Conservation (phyloP, 2,113 vertebrate species). For the Peromyscus maniculatus region DNA sequence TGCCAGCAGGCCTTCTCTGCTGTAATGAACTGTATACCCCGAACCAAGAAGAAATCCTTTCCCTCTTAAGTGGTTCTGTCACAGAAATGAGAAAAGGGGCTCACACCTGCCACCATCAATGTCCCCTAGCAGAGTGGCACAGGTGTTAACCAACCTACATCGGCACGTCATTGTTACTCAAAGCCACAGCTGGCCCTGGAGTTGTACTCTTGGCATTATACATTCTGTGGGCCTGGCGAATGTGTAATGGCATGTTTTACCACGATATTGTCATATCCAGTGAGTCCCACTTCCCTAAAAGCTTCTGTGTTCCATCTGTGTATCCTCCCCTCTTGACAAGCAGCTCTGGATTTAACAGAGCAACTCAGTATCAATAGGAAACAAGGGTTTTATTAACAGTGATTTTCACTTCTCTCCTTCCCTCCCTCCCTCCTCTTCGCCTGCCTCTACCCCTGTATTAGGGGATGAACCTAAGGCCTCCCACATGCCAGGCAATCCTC, state of each 20-base stretch:
- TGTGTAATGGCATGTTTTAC: background rate
- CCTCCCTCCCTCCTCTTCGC: too few species aligned
- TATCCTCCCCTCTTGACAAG: background rate
- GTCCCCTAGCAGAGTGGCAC: background rate
- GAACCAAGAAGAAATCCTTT: background rate
- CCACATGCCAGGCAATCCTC: background rate
- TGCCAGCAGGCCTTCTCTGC: background rate
- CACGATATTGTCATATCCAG: background rate
- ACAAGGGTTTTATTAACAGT: background rate
- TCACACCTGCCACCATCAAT: background rate
- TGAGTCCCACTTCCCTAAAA: background rate
- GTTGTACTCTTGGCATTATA: background rate
- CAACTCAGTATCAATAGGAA: conserved; percentile 4
- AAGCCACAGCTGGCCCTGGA: background rate
- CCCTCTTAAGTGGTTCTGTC: background rate
- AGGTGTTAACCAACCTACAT: background rate
- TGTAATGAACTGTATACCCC: background rate
- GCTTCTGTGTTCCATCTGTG: background rate
- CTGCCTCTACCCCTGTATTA: background rate
- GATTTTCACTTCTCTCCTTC: background rate
- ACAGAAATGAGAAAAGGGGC: background rate
- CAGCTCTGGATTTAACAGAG: background rate
- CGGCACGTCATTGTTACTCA: background rate
- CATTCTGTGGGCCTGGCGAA: background rate
- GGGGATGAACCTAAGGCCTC: background rate